Evolutionary conservation across 2,797 vertebrate genomes (phyloP).

Genomic region (Rhincodon typus): DNA sequence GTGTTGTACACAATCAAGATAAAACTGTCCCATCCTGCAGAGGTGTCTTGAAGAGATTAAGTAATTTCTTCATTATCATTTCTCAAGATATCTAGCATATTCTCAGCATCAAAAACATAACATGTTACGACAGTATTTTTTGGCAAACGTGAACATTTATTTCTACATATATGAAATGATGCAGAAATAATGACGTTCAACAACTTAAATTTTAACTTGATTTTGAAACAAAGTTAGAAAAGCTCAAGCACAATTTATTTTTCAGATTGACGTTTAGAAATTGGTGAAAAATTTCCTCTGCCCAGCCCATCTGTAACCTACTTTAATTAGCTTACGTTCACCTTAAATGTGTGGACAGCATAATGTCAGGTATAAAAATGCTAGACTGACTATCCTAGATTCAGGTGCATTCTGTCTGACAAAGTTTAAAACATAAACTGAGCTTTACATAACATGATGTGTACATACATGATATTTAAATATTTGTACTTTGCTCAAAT

Average conservation of each 20-base stretch:
- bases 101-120: conserved; percentile 22
- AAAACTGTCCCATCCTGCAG: conserved; percentile 26
- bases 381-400: neutral
- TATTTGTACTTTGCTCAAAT: neutral
- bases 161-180: neutral
- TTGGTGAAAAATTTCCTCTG: neutral
- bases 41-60: neutral
- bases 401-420: neutral
- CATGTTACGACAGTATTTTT: neutral
- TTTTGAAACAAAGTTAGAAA: neutral
- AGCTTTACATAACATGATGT: neutral
- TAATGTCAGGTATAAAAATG: neutral
- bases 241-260: neutral
- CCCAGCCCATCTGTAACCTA: neutral
- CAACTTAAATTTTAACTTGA: neutral
- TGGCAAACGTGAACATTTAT: neutral
- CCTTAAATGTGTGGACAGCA: neutral
- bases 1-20: neutral
- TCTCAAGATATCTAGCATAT: conserved; percentile 13
- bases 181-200: neutral
- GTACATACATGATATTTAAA: neutral
- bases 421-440: neutral
- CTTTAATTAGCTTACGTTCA: neutral
- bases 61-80: conserved; percentile 24
- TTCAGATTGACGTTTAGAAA: neutral